Conservation (phyloP, 2,797 vertebrate genomes). For the Spinus pinus region DNA sequence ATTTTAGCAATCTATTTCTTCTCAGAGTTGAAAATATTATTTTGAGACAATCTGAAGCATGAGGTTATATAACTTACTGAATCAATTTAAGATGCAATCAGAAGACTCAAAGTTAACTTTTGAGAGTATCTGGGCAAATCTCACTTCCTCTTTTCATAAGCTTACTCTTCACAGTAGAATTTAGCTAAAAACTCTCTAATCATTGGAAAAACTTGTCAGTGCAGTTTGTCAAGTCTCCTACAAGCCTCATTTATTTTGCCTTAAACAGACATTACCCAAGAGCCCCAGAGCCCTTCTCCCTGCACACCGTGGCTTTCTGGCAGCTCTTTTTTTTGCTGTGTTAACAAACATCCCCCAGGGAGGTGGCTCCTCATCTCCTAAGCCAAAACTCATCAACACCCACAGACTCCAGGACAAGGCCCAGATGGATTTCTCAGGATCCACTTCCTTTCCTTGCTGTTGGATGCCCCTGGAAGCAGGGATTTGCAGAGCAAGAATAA, state of each 20-base stretch:
- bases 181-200: not conserved
- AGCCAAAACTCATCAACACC: not conserved
- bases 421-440: not conserved
- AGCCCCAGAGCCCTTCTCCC: not conserved
- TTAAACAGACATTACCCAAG: not conserved
- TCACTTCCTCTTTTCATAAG: not conserved
- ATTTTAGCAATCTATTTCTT: not conserved
- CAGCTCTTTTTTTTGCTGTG: not conserved
- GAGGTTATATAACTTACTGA: not conserved
- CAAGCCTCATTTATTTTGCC: not conserved
- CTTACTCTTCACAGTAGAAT: not conserved
- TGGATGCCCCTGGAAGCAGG: not conserved
- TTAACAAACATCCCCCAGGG: not conserved
- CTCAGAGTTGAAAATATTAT: not conserved
- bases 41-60: not conserved
- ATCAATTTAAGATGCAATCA: not conserved
- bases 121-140: not conserved
- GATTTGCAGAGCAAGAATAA: not conserved
- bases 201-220: not conserved
- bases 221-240: not conserved
- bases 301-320: not conserved
- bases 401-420: not conserved
- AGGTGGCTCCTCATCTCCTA: not conserved
- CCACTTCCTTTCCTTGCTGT: not conserved
- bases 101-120: not conserved